Conservation (phyloP, 2,888 invertebrate genomes). For the Hofmannophila pseudospretella region DNA sequence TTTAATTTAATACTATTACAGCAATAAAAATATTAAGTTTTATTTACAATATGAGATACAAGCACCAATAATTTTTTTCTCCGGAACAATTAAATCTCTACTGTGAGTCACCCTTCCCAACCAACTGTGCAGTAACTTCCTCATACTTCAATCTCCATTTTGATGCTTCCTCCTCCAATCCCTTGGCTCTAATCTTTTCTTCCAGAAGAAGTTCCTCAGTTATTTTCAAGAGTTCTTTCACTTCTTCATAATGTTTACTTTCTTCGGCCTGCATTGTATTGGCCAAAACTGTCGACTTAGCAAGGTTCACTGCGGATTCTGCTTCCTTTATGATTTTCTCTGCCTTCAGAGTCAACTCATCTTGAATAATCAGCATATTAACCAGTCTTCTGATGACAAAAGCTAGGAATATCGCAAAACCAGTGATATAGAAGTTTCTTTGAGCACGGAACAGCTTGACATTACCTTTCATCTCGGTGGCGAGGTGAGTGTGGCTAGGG, state of each 20-base stretch:
- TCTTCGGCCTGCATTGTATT: constrained; percentile 33
- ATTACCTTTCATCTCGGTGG: constrained; percentile 81
- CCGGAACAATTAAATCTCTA: too few species aligned
- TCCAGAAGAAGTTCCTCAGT: constrained; percentile 33
- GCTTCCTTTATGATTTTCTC: constrained; percentile 84
- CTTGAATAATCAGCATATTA: constrained; percentile 80
- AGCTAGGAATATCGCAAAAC: constrained; percentile 85
- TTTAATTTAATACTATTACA: too few species aligned
- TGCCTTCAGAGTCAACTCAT: constrained; percentile 78
- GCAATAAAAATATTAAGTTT: too few species aligned
- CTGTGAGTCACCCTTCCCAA: constrained; percentile 29
- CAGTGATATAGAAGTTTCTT: constrained; percentile 88
- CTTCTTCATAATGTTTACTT: constrained; percentile 24
- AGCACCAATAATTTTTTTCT: too few species aligned
- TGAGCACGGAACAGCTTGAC: constrained; percentile 87
- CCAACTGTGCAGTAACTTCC: constrained; percentile 20
- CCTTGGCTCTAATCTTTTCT: constrained; percentile 32
- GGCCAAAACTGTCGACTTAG: constrained; percentile 45
- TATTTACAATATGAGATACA: too few species aligned
- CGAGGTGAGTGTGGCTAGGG: constrained; percentile 59
- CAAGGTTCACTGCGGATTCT: constrained; percentile 74
- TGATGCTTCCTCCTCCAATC: constrained; percentile 39
- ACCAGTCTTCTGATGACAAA: constrained; percentile 82
- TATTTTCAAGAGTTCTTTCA: constrained; percentile 33
- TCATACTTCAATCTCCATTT: constrained; percentile 50